Evolutionary conservation across 2,113 vertebrate genomes (phyloP), one percentile per base, ranked within the genome.

Genomic region (Urocynchramus pylzowi): DNA sequence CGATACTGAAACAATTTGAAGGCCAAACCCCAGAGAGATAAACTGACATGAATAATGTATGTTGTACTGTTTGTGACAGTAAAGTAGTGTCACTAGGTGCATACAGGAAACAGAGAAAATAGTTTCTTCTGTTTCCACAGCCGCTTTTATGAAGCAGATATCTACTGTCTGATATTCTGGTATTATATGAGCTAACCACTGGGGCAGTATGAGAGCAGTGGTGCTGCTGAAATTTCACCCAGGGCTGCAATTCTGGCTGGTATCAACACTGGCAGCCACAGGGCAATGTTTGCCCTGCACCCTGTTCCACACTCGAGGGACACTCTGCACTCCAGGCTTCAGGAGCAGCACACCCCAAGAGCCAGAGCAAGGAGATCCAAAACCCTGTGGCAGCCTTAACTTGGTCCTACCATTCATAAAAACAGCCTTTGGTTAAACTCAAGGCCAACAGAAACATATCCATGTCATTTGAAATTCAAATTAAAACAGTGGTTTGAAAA

Each of bases 1-100:
- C 0, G 57, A 37, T 52, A 95, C 16, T 4, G 12, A 95, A 93
- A 89, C 75, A 76, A 71, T 94, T 90, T 96, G 96, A 97, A 97
- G 84, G 90, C 76, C 78, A 89, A 89, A 90, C 42, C 39, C 2
- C 9, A 77, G 77, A 60, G 89, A 95, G 71, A 90, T 54, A 94
- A 97, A 56, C 60, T 77, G 92, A 82, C 73, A 63, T 30, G 47
- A 89, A 77, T 93, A 85, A 76, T 71, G 39, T 18, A 42, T 17
- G 17, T 44, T 84, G 53, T 54, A 75, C 59, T 68, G 70, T 41
- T 52, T 2, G 3, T 42, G 73, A 37, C 65, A 14, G 70, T 85
- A 73, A 93, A 85, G 47, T 8, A 54, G 15, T 24, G 37, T 88
- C 44, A 61, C 7, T 83, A 85, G 63, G 63, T 63, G 30, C 15